Conservation (phyloP, 2,113 vertebrate genomes). For the Atrichornis clamosus region DNA sequence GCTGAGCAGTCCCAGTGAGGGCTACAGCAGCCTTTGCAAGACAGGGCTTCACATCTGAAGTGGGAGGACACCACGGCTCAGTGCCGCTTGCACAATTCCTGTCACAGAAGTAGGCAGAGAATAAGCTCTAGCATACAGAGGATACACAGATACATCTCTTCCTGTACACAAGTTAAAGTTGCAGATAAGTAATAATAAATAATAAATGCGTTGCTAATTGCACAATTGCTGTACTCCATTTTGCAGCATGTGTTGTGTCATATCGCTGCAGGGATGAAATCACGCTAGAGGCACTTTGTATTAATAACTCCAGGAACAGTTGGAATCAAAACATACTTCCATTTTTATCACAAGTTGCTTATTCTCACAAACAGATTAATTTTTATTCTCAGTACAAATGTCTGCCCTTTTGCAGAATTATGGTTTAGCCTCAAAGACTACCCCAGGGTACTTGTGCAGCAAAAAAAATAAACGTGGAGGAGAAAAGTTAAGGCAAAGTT, state of each 20-base stretch:
- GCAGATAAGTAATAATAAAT: neutral
- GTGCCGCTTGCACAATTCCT: neutral
- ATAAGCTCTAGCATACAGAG: neutral
- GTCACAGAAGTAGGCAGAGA: neutral
- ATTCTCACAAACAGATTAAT: neutral
- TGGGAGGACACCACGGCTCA: neutral
- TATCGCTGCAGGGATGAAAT: neutral
- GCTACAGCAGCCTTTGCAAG: neutral
- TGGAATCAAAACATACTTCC: neutral
- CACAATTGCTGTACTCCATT: neutral
- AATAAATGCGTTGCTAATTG: neutral
- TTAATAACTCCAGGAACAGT: neutral
- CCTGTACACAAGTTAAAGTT: neutral
- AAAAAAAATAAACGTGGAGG: neutral
- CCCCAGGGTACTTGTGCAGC: neutral
- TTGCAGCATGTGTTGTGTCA: neutral
- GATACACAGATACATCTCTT: neutral
- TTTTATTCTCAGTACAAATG: neutral
- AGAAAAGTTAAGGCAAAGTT: neutral
- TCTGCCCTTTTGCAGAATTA: neutral
- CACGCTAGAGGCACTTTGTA: neutral
- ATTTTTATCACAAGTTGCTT: neutral
- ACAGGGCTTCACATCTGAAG: neutral
- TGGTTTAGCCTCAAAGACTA: neutral
- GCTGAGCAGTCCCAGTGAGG: neutral